phyloP scores from a whole-genome alignment of 2,888 invertebrate genomes.

The Cantharis rustica region DNA sequence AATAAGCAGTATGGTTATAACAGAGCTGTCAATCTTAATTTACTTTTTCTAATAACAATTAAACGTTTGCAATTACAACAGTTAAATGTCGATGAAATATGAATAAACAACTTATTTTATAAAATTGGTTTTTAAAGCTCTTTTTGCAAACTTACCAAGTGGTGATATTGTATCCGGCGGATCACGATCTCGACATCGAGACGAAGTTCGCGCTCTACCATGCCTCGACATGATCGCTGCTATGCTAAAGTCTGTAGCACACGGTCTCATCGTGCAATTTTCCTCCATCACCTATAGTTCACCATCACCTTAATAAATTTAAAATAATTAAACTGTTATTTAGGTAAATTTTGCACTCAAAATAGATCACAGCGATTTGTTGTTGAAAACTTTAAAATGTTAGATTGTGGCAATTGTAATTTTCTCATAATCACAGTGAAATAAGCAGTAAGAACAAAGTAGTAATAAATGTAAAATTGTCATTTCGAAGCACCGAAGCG shows the following conservation, averaged over 20 bases:
- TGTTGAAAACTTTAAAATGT: not conserved
- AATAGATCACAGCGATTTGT: constrained; percentile 11
- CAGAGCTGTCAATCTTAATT: too few species aligned
- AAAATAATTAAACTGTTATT: not conserved
- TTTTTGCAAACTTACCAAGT: constrained; percentile 49
- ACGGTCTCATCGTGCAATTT: constrained; percentile 73
- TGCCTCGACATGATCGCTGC: constrained; percentile 91
- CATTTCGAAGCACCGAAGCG: constrained; percentile 23
- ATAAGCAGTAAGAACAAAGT: constrained; percentile 5
- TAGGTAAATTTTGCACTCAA: constrained; percentile 6
- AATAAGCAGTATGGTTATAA: not conserved
- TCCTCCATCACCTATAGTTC: constrained; percentile 61
- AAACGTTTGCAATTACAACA: not conserved
- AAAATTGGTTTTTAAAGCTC: not conserved
- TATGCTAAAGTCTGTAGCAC: constrained; percentile 95
- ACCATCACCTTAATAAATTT: constrained; percentile 33
- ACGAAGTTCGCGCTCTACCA: constrained; percentile 63
- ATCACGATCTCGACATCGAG: constrained; percentile 59
- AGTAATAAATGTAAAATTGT: constrained; percentile 18
- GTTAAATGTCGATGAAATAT: not conserved
- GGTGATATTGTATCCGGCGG: constrained; percentile 52
- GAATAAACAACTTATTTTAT: not conserved
- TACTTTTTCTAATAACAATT: not conserved
- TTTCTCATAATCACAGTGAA: constrained; percentile 6
- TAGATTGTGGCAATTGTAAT: constrained; percentile 5